Evolutionary conservation across 2,113 vertebrate genomes (phyloP).

Genomic region (Sakesphorus luctuosus): DNA sequence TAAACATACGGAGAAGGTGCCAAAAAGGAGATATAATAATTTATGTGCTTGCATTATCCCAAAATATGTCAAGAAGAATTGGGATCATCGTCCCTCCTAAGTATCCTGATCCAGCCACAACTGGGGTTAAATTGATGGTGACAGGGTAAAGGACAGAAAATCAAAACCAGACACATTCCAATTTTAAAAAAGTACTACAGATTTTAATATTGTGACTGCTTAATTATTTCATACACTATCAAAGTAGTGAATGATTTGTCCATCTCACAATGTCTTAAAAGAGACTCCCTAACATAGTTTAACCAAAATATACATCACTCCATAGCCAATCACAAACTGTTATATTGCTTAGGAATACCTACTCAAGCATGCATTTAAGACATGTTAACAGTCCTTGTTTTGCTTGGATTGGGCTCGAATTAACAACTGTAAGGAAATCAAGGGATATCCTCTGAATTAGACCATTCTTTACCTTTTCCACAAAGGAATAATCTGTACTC

Average conservation of each 20-base stretch:
- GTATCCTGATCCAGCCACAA: not conserved
- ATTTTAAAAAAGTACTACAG: not conserved
- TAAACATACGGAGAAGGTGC: not conserved
- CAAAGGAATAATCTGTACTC: slow-evolving; percentile 5
- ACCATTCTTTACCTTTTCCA: not conserved
- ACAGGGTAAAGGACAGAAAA: not conserved
- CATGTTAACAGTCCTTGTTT: not conserved
- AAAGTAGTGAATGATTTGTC: not conserved
- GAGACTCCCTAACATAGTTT: rapidly evolving
- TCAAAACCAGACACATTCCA: not conserved
- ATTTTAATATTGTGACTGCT: not conserved
- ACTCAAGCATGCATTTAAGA: not conserved
- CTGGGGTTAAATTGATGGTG: not conserved
- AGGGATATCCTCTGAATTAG: not conserved
- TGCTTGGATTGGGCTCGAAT: not conserved
- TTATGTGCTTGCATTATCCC: not conserved
- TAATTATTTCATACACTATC: not conserved
- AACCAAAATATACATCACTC: not conserved
- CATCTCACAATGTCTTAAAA: not conserved
- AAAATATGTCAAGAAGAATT: not conserved
- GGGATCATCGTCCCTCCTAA: not conserved
- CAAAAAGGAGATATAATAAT: not conserved
- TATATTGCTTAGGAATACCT: not conserved
- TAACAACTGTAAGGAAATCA: not conserved
- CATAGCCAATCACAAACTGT: not conserved